Percentiles rank a stretch among this genome's conserved stretches.
Evolutionary conservation across 2,797 vertebrate species (phyloP).

Genomic region (Propithecus perrieri): DNA sequence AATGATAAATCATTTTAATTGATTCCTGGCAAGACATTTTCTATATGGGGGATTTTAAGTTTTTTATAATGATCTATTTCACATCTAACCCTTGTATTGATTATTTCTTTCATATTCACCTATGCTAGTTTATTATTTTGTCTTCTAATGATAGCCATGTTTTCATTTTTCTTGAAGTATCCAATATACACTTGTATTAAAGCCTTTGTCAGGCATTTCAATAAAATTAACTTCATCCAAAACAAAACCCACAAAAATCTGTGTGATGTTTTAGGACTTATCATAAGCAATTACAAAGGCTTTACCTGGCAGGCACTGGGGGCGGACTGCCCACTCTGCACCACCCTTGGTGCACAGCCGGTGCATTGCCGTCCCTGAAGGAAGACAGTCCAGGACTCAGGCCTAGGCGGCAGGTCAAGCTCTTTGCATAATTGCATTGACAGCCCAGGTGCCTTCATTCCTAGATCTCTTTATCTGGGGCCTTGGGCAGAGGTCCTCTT

Average conservation of each 20-base stretch:
- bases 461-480: background rate
- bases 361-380: accelerated
- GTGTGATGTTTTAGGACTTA: background rate
- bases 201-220: background rate
- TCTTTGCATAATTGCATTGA: background rate
- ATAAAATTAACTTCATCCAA: background rate
- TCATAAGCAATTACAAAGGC: background rate
- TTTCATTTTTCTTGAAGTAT: background rate
- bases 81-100: background rate
- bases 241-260: background rate
- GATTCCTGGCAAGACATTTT: background rate
- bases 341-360: background rate
- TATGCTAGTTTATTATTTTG: background rate
- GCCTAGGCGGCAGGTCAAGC: background rate
- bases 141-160: background rate
- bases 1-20: background rate
- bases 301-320: background rate
- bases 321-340: background rate
- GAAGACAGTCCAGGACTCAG: too few species aligned
- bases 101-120: background rate
- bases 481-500: background rate
- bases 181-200: background rate
- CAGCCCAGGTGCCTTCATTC: background rate
- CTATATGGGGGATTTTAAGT: background rate
- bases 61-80: background rate